Conservation (phyloP, 2,797 vertebrate species). For the Poliocrania exsul region DNA sequence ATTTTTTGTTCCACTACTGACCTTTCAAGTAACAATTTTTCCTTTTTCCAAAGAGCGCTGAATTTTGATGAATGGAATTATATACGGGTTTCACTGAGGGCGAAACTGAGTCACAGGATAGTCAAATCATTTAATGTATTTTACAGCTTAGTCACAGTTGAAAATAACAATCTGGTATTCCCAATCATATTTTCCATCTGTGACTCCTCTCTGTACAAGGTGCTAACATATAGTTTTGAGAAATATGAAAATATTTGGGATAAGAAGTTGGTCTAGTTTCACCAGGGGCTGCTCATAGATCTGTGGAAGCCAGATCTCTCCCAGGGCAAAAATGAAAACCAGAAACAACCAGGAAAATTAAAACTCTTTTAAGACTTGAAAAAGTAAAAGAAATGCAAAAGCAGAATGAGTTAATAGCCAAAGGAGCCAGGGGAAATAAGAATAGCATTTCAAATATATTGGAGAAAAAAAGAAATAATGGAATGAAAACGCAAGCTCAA, state of each 20-base stretch:
- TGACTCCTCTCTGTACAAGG: not conserved
- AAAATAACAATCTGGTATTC: not conserved
- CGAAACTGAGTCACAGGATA: not conserved
- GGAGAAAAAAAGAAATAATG: conserved; percentile 29
- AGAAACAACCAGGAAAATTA: conserved; percentile 33
- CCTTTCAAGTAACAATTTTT: not conserved
- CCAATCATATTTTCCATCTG: not conserved
- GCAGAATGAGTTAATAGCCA: conserved; percentile 33
- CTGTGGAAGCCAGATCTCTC: not conserved
- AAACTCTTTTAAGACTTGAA: conserved; percentile 34
- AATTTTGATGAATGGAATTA: not conserved
- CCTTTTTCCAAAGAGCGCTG: not conserved
- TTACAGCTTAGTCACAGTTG: not conserved
- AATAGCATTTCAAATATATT: conserved; percentile 44
- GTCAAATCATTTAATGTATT: not conserved
- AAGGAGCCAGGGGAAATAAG: conserved; percentile 55
- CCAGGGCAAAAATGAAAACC: conserved; percentile 7
- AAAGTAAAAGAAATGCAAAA: conserved; percentile 54
- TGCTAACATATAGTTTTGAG: not conserved
- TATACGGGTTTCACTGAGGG: not conserved
- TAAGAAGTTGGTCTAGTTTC: not conserved
- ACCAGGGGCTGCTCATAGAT: not conserved
- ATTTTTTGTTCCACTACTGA: not conserved
- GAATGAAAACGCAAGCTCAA: conserved; percentile 43
- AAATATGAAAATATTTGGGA: not conserved